Evolutionary conservation across 1,140 invertebrate genomes (phyloP).

Genomic region (Myzus persicae): DNA sequence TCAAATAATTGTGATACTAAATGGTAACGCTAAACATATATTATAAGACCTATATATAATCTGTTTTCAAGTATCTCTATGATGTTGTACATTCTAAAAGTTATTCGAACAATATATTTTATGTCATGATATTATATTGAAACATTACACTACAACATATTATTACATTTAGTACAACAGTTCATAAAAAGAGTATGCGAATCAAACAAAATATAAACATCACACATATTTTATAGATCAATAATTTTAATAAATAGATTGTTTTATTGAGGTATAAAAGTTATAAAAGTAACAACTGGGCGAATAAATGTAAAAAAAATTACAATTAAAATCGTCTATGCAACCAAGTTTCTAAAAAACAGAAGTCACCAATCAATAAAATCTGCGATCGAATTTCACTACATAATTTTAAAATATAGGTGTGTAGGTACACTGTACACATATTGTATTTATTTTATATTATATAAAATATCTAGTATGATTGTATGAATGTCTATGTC

Average conservation of each 20-base stretch:
- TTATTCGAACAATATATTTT: not conserved
- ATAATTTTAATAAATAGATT: not conserved
- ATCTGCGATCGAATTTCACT: no score
- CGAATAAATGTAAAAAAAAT: not conserved
- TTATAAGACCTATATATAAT: not conserved
- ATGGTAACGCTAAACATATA: not conserved
- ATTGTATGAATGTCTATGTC: no score
- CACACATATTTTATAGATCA: not conserved
- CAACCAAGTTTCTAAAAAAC: no score
- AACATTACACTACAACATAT: not conserved
- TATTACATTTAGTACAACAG: no score
- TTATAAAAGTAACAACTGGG: not conserved
- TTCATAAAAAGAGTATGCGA: not conserved
- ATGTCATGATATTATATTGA: not conserved
- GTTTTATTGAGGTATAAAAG: not conserved
- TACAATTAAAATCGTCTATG: no score
- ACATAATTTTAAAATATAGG: no score
- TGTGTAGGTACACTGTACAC: no score
- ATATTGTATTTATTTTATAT: no score
- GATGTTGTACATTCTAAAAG: not conserved
- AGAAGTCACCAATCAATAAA: no score
- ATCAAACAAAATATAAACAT: not conserved
- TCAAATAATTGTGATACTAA: conserved; percentile 16
- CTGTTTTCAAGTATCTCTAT: not conserved
- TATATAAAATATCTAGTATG: no score